phyloP scores from a whole-genome alignment of 2,888 invertebrate genomes.

The Cantharis flavilabris region DNA sequence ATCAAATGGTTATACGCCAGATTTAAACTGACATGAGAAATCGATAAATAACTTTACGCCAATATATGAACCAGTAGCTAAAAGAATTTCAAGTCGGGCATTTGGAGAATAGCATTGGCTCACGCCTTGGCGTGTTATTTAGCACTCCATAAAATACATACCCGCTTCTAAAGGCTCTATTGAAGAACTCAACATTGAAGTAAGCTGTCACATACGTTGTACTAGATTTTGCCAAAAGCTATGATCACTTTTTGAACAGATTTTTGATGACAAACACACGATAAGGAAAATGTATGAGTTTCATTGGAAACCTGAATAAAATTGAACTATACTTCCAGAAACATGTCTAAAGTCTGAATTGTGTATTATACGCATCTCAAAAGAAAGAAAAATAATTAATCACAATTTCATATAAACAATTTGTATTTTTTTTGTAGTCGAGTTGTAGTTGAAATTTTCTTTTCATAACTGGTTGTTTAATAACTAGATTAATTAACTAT shows the following conservation, averaged over 20 bases:
- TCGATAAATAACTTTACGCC: constrained; percentile 40
- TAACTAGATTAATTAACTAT: too few species aligned
- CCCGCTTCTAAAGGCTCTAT: constrained; percentile 31
- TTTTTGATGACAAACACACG: constrained; percentile 13
- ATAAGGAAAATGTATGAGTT: constrained; percentile 3
- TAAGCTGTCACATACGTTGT: constrained; percentile 41
- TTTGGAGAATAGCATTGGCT: constrained; percentile 27
- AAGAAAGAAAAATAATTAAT: too few species aligned
- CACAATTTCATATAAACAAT: too few species aligned
- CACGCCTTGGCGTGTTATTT: constrained; percentile 29
- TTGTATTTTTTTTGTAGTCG: too few species aligned
- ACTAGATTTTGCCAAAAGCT: constrained; percentile 20
- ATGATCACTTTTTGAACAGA: constrained; percentile 24
- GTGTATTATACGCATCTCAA: not conserved
- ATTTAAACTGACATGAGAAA: constrained; percentile 33
- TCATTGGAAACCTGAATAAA: not conserved
- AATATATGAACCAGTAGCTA: constrained; percentile 38
- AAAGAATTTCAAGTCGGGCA: constrained; percentile 40
- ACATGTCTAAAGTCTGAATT: not conserved
- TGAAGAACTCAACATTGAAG: constrained; percentile 34
- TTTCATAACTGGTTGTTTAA: too few species aligned
- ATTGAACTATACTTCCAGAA: not conserved
- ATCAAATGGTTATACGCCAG: constrained; percentile 20
- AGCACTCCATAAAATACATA: constrained; percentile 30
- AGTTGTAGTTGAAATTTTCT: too few species aligned